Conservation (phyloP, 30 jellyfish, hydroid and myxozoan species). For the Morbakka virulenta region DNA sequence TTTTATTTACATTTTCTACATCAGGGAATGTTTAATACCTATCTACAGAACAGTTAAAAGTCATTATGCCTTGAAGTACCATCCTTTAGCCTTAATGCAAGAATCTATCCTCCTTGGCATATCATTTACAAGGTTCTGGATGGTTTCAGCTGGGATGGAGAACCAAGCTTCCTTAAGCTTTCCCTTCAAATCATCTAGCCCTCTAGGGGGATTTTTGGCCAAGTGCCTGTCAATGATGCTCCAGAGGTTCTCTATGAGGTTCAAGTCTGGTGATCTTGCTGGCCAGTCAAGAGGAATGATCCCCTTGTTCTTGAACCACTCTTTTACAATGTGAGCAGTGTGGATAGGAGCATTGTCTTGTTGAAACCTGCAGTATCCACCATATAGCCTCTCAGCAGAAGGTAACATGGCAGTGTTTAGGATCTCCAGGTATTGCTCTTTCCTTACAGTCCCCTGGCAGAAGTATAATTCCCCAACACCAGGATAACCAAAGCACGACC, state of each 20-base stretch:
- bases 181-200: too few relatives aligned
- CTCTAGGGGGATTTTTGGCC: too few relatives aligned
- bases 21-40: too few relatives aligned
- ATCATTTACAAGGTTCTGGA: too few relatives aligned
- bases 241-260: slow-evolving; percentile 9
- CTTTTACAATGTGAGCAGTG: not conserved
- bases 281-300: slow-evolving; percentile 12
- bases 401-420: not conserved
- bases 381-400: not conserved
- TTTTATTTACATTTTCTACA: too few relatives aligned
- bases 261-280: slow-evolving; percentile 40
- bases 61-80: too few relatives aligned
- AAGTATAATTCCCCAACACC: slow-evolving; percentile 17
- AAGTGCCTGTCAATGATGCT: too few relatives aligned
- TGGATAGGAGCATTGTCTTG: slow-evolving; percentile 36
- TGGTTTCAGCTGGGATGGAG: too few relatives aligned
- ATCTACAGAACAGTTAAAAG: too few relatives aligned
- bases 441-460: not conserved
- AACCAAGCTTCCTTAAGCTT: too few relatives aligned
- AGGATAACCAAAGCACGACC: slow-evolving; percentile 56
- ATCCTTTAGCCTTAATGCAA: too few relatives aligned
- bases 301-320: not conserved
- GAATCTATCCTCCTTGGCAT: too few relatives aligned
- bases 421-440: not conserved
- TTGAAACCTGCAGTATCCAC: slow-evolving; percentile 27